Base-by-base conservation (phyloP, 2,888 invertebrate species). In the Pharmacophagus antenor region DNA sequence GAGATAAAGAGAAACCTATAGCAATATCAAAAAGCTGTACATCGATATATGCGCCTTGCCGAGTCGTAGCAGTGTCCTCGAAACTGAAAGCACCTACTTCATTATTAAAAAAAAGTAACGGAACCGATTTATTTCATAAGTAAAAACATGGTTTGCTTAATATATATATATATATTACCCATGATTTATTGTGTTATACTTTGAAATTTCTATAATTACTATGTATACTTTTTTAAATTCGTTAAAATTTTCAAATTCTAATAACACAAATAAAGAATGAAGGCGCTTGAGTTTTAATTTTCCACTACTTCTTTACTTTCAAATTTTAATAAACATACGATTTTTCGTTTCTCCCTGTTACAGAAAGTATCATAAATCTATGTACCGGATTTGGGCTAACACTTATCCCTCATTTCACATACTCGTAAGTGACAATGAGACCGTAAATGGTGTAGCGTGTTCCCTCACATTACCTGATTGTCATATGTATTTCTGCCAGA, bases 11-110 rank as follows among this genome's bases (percentile, higher is more conserved):
- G 67, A 86, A 87, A 69, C 71, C 79, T 22, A 82, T 85, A 64
- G 75, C 75, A 4, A 83, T 88, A 71, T 86, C 89, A 7, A 85
- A 88, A 69, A 87, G 82, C 70, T 87, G 83, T 67, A 81, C 85
- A 1, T 84, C 88, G 17, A 80, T 88, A 62, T 89, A 85, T 62
- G 74, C 82, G 15, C 88, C 88, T 0, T 90, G 85, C 64, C 79
- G 82, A 49, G 84, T 90, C 27, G 82, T 82, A 2, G 71, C 80
- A 22, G 82, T 85, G 23, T 86, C 88, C n/a, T 63, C 84, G 37
- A 82, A 81, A 55, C 85, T 84, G 49, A 78, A 79, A 65, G 65
- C 75, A 55, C 65, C 73, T n/a, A 69, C 66, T 18, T 18, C 42
- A 20, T 3, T 37, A 37, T 37, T 37, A 37, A 37, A 37, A 37